Conservation (phyloP, 2,888 invertebrate genomes). For the Perithous albicinctus region DNA sequence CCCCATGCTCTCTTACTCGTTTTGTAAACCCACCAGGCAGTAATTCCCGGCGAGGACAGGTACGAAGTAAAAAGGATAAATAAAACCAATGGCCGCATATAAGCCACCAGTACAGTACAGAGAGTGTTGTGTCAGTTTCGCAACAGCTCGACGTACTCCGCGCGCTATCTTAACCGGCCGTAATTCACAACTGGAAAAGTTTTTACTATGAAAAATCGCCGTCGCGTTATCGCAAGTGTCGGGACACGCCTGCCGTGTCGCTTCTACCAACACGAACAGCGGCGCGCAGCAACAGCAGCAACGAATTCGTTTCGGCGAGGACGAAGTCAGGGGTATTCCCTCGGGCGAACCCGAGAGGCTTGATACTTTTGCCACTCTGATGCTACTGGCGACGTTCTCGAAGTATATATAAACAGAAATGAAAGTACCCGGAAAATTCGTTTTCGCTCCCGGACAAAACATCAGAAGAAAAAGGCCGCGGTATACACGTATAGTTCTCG, state of each 20-base stretch:
- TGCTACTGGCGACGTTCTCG: slow-evolving; percentile 2
- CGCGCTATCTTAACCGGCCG: slow-evolving; percentile 67
- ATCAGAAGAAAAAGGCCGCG: slow-evolving; percentile 26
- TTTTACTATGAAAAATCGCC: slow-evolving; percentile 69
- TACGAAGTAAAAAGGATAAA: slow-evolving; percentile 48
- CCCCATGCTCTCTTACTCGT: background rate
- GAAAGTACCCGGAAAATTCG: slow-evolving; percentile 65
- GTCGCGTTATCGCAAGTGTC: slow-evolving; percentile 62
- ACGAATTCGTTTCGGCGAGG: slow-evolving; percentile 54
- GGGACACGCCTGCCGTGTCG: slow-evolving; percentile 19
- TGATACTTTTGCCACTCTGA: slow-evolving; percentile 36
- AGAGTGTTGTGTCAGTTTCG: slow-evolving; percentile 62
- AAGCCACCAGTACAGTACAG: slow-evolving; percentile 25
- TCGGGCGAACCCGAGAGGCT: slow-evolving; percentile 34
- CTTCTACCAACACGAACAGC: background rate
- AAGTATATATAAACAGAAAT: slow-evolving; percentile 50
- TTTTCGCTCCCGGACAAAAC: slow-evolving; percentile 54
- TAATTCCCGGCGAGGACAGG: slow-evolving; percentile 40
- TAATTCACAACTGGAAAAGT: slow-evolving; percentile 66
- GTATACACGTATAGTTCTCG: background rate
- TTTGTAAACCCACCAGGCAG: slow-evolving; percentile 26
- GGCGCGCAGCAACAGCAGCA: background rate
- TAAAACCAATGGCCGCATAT: slow-evolving; percentile 35
- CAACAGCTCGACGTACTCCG: slow-evolving; percentile 44
- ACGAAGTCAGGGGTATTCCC: slow-evolving; percentile 50